Percentiles rank a stretch among this genome's conserved stretches.
phyloP scores from a whole-genome alignment of 2,888 invertebrate genomes.

The Plusia festucae region DNA sequence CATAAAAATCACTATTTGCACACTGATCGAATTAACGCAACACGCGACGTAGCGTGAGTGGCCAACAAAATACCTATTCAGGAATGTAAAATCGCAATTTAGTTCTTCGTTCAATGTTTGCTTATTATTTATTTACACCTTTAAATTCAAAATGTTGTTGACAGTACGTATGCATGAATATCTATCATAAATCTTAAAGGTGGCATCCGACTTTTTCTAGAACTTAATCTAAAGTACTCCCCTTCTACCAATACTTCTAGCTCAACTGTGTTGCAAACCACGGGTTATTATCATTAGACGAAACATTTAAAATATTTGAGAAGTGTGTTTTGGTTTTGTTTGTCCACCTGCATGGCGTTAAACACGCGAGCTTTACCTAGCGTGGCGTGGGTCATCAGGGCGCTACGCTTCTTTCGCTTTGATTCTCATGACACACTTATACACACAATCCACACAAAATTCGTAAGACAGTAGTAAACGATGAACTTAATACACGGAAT shows the following conservation, averaged over 20 bases:
- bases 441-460: constrained; percentile 43
- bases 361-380: constrained; percentile 22
- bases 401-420: constrained; percentile 17
- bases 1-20: constrained; percentile 69
- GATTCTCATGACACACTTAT: constrained; percentile 55
- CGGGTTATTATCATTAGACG: not conserved
- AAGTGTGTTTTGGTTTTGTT: constrained; percentile 40
- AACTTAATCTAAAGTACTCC: no score
- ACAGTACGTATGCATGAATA: constrained; percentile 11
- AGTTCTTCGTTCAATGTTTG: constrained; percentile 49
- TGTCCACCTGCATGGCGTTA: constrained; percentile 46
- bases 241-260: no score
- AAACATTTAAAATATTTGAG: constrained; percentile 29
- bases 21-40: constrained; percentile 68
- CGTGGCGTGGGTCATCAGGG: constrained; percentile 47
- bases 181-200: not conserved
- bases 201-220: not conserved
- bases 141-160: constrained; percentile 23
- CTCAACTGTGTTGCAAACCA: not conserved
- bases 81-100: constrained; percentile 59
- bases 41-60: constrained; percentile 78
- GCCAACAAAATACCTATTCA: constrained; percentile 57
- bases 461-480: constrained; percentile 42
- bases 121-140: constrained; percentile 42
- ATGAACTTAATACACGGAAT: constrained; percentile 42